Evolutionary conservation across 37 sponge, comb jelly and placozoan species (phyloP), one percentile per base, ranked within the genome.

Genomic region (Chondrilla cf. caribensis): DNA sequence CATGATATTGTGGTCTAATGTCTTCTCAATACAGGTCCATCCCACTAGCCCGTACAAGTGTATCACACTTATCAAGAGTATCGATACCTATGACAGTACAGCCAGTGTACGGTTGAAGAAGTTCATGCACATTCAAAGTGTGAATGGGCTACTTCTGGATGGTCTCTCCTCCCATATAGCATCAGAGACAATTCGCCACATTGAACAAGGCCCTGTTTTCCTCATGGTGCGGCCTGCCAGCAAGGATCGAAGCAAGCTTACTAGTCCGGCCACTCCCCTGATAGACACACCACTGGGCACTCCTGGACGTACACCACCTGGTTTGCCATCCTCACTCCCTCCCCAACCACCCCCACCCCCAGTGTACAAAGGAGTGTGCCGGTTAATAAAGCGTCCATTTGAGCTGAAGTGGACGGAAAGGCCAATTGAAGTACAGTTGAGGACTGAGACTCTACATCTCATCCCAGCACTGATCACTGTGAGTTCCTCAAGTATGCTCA

Each of bases 111-210:
- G 22, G 60, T 47, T 91, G 40, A 81, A 82, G 26, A 81, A 68
- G 36, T 91, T 84, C 81, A 87, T 85, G 8, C 92, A 91, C 79
- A 87, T 91, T 36, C 92, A 91, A 58, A 80, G 81, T 42, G 60
- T 87, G 26, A 91, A 91, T 38, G 92, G 92, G 9, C 39, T 85
- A 36, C 59, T 91, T 18, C 79, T 91, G 39, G 92, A 91, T 58
- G 92, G 85, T 2, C 62, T 87, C 22, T 21, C 36, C 62, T 84
- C 84, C 25, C 64, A 78, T 19, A 35, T 37, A 2, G 88, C 81
- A 31, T 84, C 92, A 3, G 41, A 78, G 5, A 60, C 70, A 32
- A 79, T 91, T 28, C 81, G 25, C 19, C 11, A 40, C 44, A 39
- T 73, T 24, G 41, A 38, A 1, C 43, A 73, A 39, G 76, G 76